These are phyloP conservation scores for Thermophis baileyi DNA, from an alignment of 2,113 vertebrate species.

Conservation along the genomic window DNA sequence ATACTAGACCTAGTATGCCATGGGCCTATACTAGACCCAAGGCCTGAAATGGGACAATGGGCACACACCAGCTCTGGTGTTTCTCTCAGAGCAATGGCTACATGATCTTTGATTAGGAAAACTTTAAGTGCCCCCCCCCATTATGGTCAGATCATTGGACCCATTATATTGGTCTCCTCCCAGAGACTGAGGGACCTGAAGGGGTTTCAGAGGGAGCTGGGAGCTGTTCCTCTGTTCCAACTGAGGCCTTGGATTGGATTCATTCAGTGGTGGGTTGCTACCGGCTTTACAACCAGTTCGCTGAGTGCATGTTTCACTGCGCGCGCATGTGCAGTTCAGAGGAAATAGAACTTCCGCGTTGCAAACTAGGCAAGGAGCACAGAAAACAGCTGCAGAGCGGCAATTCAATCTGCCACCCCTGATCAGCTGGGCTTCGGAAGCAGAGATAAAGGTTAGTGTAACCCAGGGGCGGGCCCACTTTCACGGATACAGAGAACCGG, in stretches of 20 bases:
- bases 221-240: neutral
- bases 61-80: neutral
- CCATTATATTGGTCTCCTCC: neutral
- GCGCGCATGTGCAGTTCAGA: no score
- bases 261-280: no score
- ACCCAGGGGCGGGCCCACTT: no score
- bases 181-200: neutral
- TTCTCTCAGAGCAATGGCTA: neutral
- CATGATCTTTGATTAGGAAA: neutral
- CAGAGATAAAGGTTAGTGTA: no score
- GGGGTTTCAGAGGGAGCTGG: neutral
- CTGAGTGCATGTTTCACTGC: no score
- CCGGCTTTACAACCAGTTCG: no score
- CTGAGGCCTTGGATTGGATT: neutral
- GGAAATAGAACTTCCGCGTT: no score
- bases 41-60: neutral
- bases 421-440: no score
- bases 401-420: no score
- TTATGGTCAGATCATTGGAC: neutral
- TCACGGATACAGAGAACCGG: no score
- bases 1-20: neutral
- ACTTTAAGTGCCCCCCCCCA: neutral
- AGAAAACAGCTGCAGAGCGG: no score
- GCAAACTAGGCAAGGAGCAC: no score
- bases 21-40: neutral